A percentile compares a stretch with the other conserved stretches of the same genome.
Evolutionary conservation across 1,140 invertebrate species (phyloP).

Genomic region (Zelostemma sp.): DNA sequence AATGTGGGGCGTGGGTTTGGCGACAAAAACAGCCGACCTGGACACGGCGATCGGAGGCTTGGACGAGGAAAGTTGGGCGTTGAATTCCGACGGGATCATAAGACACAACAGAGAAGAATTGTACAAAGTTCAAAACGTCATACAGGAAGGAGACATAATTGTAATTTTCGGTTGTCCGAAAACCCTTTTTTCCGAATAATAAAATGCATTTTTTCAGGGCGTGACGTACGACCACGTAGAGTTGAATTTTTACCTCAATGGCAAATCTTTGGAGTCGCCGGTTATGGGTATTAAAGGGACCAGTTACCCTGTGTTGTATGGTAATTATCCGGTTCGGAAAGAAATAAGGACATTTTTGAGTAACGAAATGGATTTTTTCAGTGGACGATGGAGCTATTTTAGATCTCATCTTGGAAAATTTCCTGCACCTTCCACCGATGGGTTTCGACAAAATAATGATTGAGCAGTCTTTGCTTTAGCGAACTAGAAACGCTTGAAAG

Average conservation of each 20-base stretch:
- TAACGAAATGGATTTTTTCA: slow-evolving; percentile 71
- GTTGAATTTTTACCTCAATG: slow-evolving; percentile 96
- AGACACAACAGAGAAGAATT: slow-evolving; percentile 86
- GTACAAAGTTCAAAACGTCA: slow-evolving; percentile 77
- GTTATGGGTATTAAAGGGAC: slow-evolving; percentile 90
- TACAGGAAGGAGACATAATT: slow-evolving; percentile 95
- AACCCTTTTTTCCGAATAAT: no score
- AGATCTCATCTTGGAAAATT: slow-evolving; percentile 93
- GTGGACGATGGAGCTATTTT: slow-evolving; percentile 98
- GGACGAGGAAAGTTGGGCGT: slow-evolving; percentile 93
- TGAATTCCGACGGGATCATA: slow-evolving; percentile 90
- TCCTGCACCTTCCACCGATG: slow-evolving; percentile 84
- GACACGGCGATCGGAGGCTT: slow-evolving; percentile 84
- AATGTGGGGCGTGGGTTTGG: slow-evolving; percentile 94
- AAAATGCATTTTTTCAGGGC: slow-evolving; percentile 79
- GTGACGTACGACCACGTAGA: slow-evolving; percentile 97
- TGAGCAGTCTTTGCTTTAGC: slow-evolving; percentile 95
- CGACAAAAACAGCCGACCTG: slow-evolving; percentile 88
- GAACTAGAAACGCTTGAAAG: slow-evolving; percentile 20
- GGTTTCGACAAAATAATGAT: slow-evolving; percentile 96
- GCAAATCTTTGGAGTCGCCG: slow-evolving; percentile 87
- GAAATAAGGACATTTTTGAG: slow-evolving; percentile 3
- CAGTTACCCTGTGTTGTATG: slow-evolving; percentile 94
- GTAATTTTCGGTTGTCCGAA: slow-evolving; percentile 70
- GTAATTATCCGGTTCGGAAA: slow-evolving; percentile 69